phyloP scores from a whole-genome alignment of 2,113 vertebrate genomes.

The Edolisoma coerulescens region DNA sequence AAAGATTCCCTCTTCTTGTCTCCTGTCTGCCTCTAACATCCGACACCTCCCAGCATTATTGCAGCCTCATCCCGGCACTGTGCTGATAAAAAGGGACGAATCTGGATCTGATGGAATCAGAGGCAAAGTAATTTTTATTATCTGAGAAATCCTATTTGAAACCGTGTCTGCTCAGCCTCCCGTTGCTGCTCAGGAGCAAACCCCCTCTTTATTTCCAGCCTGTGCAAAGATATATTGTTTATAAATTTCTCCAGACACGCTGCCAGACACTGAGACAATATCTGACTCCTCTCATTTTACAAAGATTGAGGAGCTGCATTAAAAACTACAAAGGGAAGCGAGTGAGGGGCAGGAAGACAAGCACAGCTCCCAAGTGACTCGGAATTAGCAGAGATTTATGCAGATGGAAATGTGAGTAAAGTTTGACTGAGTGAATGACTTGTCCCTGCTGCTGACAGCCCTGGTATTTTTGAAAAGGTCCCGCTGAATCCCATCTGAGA shows the following conservation, averaged over 20 bases:
- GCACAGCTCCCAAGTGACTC: not conserved
- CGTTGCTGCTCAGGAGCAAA: conserved; percentile 8
- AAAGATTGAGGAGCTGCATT: conserved; percentile 40
- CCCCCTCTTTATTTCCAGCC: not conserved
- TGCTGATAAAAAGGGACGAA: conserved; percentile 4
- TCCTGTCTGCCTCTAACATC: not conserved
- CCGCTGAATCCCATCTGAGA: conserved; percentile 48
- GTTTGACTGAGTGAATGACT: conserved; percentile 45
- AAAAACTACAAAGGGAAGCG: conserved; percentile 4
- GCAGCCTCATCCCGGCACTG: not conserved
- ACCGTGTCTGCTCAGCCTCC: not conserved
- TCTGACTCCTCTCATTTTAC: conserved; percentile 55
- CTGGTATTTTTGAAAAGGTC: conserved; percentile 62
- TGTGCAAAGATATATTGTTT: conserved; percentile 58
- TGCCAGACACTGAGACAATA: conserved; percentile 55
- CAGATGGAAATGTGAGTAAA: conserved; percentile 11
- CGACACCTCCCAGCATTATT: not conserved
- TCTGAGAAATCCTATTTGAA: conserved; percentile 34
- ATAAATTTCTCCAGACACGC: conserved; percentile 46
- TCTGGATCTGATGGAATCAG: conserved; percentile 36
- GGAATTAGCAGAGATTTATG: conserved; percentile 17
- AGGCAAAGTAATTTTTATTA: conserved; percentile 56
- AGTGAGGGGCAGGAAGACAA: not conserved
- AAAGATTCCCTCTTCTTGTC: not conserved
- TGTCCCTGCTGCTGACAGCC: conserved; percentile 49